Conservation (phyloP, 2,113 vertebrate genomes). For the Martes martes region DNA sequence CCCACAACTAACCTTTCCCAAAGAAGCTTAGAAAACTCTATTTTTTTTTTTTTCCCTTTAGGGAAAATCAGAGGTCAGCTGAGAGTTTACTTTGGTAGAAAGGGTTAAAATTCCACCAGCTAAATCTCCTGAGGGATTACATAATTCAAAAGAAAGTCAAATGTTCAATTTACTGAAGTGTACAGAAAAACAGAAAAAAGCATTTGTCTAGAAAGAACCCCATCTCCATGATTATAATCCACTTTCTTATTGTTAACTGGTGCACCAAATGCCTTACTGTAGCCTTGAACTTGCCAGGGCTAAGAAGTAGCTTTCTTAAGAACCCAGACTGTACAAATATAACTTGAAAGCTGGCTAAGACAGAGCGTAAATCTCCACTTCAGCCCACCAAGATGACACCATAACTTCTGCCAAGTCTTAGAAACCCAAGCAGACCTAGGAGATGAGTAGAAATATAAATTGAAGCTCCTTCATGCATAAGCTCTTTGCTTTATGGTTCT, state of each 20-base stretch:
- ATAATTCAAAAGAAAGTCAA: conserved; percentile 55
- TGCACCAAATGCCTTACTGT: not conserved
- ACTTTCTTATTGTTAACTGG: not conserved
- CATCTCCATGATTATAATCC: not conserved
- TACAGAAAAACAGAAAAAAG: not conserved
- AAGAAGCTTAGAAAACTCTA: conserved; percentile 71
- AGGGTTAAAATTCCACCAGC: conserved; percentile 66
- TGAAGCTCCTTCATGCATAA: not conserved
- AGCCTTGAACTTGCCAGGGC: not conserved
- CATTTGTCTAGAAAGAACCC: not conserved
- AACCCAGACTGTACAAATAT: not conserved
- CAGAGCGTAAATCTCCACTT: not conserved
- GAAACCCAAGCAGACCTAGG: not conserved
- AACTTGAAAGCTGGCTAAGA: not conserved
- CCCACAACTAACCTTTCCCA: conserved; percentile 60
- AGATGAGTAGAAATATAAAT: not conserved
- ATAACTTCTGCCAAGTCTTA: not conserved
- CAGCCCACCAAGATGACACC: not conserved
- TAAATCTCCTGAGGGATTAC: conserved; percentile 22
- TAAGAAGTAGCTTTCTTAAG: not conserved
- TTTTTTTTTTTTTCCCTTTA: conserved; percentile 49
- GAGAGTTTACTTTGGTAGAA: conserved; percentile 33
- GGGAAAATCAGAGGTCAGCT: not conserved
- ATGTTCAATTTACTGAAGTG: not conserved
- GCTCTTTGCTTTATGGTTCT: not conserved